These are phyloP conservation scores for Sitobion miscanthi DNA, from an alignment of 1,140 invertebrate genomes.

Conservation along the genomic window DNA sequence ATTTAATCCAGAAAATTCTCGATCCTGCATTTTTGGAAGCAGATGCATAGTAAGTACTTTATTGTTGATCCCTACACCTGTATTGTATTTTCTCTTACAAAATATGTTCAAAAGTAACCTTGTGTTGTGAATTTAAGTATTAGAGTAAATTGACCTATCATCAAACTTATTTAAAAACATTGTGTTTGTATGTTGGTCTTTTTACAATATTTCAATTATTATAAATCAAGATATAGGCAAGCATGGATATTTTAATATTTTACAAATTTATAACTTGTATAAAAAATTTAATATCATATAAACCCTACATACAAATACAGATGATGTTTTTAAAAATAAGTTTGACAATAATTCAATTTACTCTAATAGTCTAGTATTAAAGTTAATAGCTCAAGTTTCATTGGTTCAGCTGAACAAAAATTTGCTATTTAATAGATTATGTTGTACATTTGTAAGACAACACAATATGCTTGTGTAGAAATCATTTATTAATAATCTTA, in stretches of 20 bases:
- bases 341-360: not conserved
- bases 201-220: no score
- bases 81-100: not conserved
- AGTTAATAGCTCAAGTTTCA: not conserved
- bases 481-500: not conserved
- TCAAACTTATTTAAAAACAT: no score
- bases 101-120: no score
- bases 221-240: no score
- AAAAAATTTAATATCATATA: no score
- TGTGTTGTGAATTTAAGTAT: not conserved
- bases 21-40: constrained; percentile 43
- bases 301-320: not conserved
- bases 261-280: no score
- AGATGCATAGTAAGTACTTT: constrained; percentile 36
- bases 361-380: not conserved
- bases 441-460: not conserved
- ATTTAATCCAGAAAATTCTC: constrained; percentile 21
- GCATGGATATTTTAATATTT: no score
- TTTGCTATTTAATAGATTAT: not conserved
- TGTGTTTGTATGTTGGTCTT: no score
- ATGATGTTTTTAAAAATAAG: not conserved
- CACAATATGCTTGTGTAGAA: not conserved
- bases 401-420: not conserved
- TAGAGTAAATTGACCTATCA: not conserved
- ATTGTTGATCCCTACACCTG: not conserved